These are phyloP conservation scores for Notechis scutatus DNA, from an alignment of 2,113 vertebrate genomes.

Conservation along the genomic window DNA sequence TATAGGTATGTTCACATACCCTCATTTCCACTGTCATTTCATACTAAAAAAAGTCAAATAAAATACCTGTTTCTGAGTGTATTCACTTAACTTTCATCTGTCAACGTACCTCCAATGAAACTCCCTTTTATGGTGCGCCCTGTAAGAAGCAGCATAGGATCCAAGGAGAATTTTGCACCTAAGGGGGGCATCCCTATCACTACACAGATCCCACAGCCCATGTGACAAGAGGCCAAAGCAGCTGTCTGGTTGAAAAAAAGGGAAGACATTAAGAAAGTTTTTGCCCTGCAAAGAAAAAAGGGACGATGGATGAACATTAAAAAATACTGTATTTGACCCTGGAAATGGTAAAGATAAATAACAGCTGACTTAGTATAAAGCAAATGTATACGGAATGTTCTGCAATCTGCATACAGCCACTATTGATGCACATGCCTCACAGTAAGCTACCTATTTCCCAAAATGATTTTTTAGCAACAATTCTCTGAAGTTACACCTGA, in stretches of 20 bases:
- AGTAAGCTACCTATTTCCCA: not conserved
- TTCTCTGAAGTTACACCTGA: too few relatives aligned
- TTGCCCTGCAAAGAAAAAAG: not conserved
- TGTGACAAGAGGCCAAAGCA: slow-evolving; percentile 56
- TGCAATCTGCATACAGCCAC: not conserved
- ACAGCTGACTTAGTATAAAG: not conserved
- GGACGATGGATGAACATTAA: not conserved
- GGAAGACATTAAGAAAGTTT: not conserved
- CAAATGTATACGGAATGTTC: not conserved
- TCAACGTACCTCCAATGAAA: slow-evolving; percentile 35
- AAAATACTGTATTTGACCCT: not conserved
- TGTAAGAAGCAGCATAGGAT: slow-evolving; percentile 50
- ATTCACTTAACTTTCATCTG: fast-evolving
- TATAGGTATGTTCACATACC: not conserved
- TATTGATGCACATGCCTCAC: not conserved
- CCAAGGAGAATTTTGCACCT: not conserved
- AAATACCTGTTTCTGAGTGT: not conserved
- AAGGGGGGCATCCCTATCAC: not conserved
- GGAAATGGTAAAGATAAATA: not conserved
- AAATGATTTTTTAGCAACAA: not conserved
- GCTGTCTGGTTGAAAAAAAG: slow-evolving; percentile 36
- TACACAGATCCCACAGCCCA: slow-evolving; percentile 38
- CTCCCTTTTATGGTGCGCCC: slow-evolving; percentile 56
- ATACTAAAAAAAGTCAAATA: not conserved
- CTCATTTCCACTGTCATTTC: not conserved